These are phyloP conservation scores for Xenops minutus DNA, from an alignment of 2,797 vertebrate genomes.

Conservation along the genomic window DNA sequence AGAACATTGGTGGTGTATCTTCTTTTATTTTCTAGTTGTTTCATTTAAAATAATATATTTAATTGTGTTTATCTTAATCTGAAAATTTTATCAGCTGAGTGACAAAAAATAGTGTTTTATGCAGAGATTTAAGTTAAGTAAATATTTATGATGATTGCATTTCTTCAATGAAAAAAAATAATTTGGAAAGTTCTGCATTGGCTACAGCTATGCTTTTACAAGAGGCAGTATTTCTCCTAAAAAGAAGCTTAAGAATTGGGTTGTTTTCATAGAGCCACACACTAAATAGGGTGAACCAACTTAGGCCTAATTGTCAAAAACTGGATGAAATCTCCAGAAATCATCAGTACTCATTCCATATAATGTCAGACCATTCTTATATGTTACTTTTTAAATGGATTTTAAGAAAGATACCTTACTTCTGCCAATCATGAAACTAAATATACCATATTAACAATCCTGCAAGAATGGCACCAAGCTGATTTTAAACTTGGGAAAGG, in stretches of 20 bases:
- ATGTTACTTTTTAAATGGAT: neutral
- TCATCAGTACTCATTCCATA: neutral
- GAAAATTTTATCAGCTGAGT: neutral
- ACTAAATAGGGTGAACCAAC: neutral
- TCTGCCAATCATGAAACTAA: neutral
- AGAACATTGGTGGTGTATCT: neutral
- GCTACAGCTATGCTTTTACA: neutral
- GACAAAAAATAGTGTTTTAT: neutral
- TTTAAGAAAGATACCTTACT: neutral
- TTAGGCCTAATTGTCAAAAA: neutral
- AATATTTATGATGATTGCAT: neutral
- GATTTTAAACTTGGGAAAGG: neutral
- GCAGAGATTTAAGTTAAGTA: neutral
- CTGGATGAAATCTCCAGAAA: neutral
- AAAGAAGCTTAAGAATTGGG: neutral
- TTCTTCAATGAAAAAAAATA: neutral
- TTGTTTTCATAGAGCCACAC: neutral
- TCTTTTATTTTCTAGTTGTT: neutral
- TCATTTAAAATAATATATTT: neutral
- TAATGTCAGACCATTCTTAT: neutral
- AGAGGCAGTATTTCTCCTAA: neutral
- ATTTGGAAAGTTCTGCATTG: neutral
- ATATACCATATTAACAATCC: neutral
- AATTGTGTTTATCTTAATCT: neutral
- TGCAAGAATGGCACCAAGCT: neutral